Percentiles rank a stretch among this genome's conserved stretches.
Evolutionary conservation across 2,113 vertebrate species (phyloP).

Genomic region (Gracilinanus agilis): DNA sequence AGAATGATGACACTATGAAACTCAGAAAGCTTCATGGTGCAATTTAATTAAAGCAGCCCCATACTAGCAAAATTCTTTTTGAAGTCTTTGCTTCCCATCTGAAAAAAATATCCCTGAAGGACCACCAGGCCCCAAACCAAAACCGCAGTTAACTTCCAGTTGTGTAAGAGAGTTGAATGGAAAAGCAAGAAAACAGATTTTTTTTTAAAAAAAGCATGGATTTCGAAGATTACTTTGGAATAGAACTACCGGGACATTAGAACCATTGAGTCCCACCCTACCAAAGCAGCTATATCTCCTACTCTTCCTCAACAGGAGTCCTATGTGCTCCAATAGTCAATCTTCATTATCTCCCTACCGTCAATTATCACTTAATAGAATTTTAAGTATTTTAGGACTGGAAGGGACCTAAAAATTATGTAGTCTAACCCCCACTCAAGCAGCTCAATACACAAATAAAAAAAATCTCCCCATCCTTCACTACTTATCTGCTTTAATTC

Average conservation of each 20-base stretch:
- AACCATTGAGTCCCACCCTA: neutral
- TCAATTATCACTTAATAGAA: neutral
- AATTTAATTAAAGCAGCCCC: neutral
- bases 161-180: slow-evolving; percentile 23
- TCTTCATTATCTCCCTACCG: neutral
- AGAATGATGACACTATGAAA: neutral
- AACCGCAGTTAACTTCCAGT: slow-evolving; percentile 38
- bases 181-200: slow-evolving; percentile 12
- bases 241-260: neutral
- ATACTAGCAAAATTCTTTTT: slow-evolving; percentile 39
- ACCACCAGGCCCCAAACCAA: neutral
- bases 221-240: slow-evolving; percentile 49
- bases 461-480: neutral
- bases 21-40: no score
- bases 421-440: neutral
- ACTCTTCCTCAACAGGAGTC: neutral
- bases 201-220: neutral
- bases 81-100: slow-evolving; percentile 10
- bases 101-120: neutral
- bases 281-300: neutral
- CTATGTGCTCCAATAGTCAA: neutral
- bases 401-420: neutral
- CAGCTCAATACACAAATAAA: neutral
- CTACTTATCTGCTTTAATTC: no score
- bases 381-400: no score